These are phyloP conservation scores for Lissonota sp. DNA, from an alignment of 2,888 invertebrate species.

Conservation along the genomic window DNA sequence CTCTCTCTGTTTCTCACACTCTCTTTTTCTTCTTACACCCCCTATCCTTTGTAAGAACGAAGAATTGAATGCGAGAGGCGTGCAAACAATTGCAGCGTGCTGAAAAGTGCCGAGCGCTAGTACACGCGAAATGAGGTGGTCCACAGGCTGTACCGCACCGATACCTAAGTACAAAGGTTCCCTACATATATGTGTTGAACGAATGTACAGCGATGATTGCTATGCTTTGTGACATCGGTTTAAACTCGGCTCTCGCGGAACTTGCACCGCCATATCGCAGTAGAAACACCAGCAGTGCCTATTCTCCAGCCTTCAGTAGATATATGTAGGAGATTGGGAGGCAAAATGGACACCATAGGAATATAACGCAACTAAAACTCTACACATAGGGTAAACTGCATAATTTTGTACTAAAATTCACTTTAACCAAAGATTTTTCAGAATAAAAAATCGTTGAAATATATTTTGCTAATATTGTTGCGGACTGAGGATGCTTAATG, in stretches of 20 bases:
- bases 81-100: slow-evolving; percentile 65
- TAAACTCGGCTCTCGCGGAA: slow-evolving; percentile 28
- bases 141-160: slow-evolving; percentile 25
- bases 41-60: slow-evolving; percentile 55
- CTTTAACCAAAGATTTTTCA: too few species aligned
- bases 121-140: slow-evolving; percentile 42
- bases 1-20: slow-evolving; percentile 48
- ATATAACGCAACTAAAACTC: too few species aligned
- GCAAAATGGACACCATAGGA: background rate
- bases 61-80: slow-evolving; percentile 61
- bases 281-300: slow-evolving; percentile 23
- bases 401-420: too few species aligned
- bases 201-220: slow-evolving; percentile 13
- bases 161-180: background rate
- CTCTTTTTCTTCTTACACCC: slow-evolving; percentile 20
- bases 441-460: too few species aligned
- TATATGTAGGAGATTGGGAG: background rate
- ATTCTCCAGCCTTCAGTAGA: background rate
- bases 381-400: too few species aligned
- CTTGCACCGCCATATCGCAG: slow-evolving; percentile 38
- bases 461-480: too few species aligned
- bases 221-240: slow-evolving; percentile 27
- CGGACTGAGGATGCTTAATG: too few species aligned
- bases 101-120: slow-evolving; percentile 32
- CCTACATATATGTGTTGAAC: background rate